Evolutionary conservation across 2,888 invertebrate genomes (phyloP).

Genomic region (Sepiola atlantica): DNA sequence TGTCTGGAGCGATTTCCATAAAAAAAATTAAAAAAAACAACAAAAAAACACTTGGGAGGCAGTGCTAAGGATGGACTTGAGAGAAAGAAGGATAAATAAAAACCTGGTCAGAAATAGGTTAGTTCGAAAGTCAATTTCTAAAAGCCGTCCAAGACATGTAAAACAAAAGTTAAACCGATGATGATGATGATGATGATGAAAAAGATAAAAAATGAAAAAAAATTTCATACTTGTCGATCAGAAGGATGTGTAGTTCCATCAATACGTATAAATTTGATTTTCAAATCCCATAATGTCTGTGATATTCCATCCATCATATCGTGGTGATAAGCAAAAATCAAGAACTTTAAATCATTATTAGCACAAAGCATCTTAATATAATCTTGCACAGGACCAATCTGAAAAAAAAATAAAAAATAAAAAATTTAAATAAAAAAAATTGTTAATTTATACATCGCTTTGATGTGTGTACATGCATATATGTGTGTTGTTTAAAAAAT

Average conservation of each 20-base stretch:
- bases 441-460: background rate
- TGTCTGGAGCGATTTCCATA: too few relatives aligned
- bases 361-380: constrained; percentile 71
- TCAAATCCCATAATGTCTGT: constrained; percentile 66
- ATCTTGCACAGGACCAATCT: constrained; percentile 72
- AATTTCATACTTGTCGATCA: constrained; percentile 63
- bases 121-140: too few relatives aligned
- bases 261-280: constrained; percentile 71
- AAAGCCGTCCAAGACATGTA: too few relatives aligned
- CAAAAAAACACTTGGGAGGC: too few relatives aligned
- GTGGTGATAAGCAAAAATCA: constrained; percentile 73
- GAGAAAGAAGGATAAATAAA: too few relatives aligned
- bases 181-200: too few relatives aligned
- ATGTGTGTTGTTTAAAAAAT: too few relatives aligned
- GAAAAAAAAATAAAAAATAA: background rate
- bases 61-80: too few relatives aligned
- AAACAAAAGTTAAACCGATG: too few relatives aligned
- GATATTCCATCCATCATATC: constrained; percentile 71
- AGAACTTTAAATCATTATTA: constrained; percentile 67
- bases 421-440: background rate
- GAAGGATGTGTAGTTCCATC: constrained; percentile 67
- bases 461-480: too few relatives aligned
- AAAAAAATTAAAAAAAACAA: too few relatives aligned
- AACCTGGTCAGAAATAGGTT: too few relatives aligned
- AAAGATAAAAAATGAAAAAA: constrained; percentile 49